Percentiles rank a stretch among this genome's conserved stretches.
Conservation (phyloP, 2,797 vertebrate genomes). For the Scolopax rusticola region DNA sequence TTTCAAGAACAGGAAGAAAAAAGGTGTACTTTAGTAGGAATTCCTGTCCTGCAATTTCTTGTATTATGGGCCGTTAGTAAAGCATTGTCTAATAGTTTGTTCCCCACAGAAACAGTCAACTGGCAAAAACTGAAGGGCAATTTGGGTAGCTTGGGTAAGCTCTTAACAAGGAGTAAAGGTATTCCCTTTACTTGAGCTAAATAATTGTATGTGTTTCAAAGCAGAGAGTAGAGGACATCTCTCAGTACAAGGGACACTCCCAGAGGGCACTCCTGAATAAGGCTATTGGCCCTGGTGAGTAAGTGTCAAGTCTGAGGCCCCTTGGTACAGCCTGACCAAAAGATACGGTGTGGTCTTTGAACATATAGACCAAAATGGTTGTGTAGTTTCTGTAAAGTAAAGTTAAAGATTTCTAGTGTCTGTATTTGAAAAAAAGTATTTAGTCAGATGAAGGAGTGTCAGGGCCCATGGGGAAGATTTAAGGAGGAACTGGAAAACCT, state of each 20-base stretch:
- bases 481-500: not conserved
- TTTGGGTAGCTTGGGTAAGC: not conserved
- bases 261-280: not conserved
- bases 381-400: not conserved
- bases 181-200: not conserved
- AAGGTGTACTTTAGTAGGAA: fast-evolving
- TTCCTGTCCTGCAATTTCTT: not conserved
- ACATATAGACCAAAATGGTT: not conserved
- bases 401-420: not conserved
- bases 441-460: not conserved
- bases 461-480: not conserved
- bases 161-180: not conserved
- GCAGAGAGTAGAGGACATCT: not conserved
- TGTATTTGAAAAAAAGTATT: not conserved
- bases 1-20: not conserved
- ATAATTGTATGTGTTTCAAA: not conserved
- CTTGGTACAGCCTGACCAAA: not conserved
- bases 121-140: not conserved
- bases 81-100: not conserved
- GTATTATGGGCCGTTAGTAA: not conserved
- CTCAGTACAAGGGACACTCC: not conserved
- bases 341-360: not conserved
- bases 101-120: not conserved
- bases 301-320: not conserved
- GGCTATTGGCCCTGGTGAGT: not conserved